These are phyloP conservation scores for Laupala kohalensis DNA, from an alignment of 1,140 invertebrate genomes.

Conservation along the genomic window DNA sequence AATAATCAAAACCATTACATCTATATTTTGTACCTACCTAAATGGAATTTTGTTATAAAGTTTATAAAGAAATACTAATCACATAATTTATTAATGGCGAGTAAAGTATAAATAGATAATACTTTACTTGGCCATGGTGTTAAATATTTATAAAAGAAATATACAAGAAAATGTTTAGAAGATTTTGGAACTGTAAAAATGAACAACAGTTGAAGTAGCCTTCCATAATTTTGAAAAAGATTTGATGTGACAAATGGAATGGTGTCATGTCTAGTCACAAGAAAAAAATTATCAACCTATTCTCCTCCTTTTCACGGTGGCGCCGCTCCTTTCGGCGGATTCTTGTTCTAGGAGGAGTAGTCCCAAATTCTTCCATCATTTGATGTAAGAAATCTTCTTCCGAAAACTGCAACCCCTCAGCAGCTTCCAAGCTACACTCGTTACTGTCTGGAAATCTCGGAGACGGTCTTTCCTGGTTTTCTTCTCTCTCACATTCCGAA, in stretches of 20 bases:
- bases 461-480: not conserved
- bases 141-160: not conserved
- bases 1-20: no score
- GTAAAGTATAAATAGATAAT: no score
- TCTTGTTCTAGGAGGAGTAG: constrained; percentile 6
- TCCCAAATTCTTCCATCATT: constrained; percentile 6
- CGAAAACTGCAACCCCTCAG: not conserved
- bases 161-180: not conserved
- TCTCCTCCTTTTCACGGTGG: constrained; percentile 9
- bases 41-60: no score
- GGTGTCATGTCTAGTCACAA: no score
- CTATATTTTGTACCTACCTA: no score
- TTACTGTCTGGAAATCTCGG: not conserved
- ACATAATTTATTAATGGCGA: no score
- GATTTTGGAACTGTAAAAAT: not conserved
- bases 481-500: not conserved
- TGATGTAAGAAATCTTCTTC: constrained; percentile 3
- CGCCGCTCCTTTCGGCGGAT: constrained; percentile 5
- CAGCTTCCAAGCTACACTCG: constrained; percentile 8
- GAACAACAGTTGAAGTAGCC: not conserved
- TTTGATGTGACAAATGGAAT: not conserved
- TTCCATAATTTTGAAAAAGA: not conserved
- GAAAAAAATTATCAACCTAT: not conserved
- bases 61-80: no score
- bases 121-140: no score